Percentiles rank a stretch among this genome's conserved stretches.
phyloP scores from a whole-genome alignment of 2,797 vertebrate species.

The Melopsittacus undulatus region DNA sequence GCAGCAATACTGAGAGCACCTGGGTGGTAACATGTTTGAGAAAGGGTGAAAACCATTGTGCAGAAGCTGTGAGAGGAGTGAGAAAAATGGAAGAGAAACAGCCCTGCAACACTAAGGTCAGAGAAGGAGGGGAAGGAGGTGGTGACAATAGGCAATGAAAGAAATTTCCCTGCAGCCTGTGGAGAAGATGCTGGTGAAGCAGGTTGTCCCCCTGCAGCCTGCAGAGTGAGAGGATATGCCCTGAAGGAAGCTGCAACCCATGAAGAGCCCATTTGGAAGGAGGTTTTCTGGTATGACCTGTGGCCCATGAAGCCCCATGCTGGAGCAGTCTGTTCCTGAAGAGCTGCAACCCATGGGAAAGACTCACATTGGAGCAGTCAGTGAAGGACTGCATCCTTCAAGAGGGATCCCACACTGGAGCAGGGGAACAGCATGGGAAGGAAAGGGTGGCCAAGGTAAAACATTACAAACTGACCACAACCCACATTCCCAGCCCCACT shows the following conservation, averaged over 20 bases:
- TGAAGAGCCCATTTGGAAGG: not conserved
- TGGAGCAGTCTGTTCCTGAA: not conserved
- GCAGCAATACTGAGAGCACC: fast-evolving
- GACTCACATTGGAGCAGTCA: not conserved
- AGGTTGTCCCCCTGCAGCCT: not conserved
- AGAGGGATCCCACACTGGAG: not conserved
- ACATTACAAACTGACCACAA: not conserved
- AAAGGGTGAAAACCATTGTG: not conserved
- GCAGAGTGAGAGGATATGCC: not conserved
- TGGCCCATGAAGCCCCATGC: fast-evolving
- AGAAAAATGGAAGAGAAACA: not conserved
- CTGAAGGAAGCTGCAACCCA: not conserved
- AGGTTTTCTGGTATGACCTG: not conserved
- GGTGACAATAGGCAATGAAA: not conserved
- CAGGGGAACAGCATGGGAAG: not conserved
- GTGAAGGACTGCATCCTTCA: not conserved
- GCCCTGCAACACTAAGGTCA: not conserved
- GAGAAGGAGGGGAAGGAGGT: not conserved
- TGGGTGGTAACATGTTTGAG: not conserved
- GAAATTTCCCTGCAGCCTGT: not conserved
- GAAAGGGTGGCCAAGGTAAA: not conserved
- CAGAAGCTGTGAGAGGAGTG: not conserved
- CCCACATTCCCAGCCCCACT: fast-evolving
- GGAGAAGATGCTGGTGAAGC: not conserved
- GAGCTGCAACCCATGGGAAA: not conserved